phyloP scores from a whole-genome alignment of 2,888 invertebrate genomes.

The Heliconius ethilla region DNA sequence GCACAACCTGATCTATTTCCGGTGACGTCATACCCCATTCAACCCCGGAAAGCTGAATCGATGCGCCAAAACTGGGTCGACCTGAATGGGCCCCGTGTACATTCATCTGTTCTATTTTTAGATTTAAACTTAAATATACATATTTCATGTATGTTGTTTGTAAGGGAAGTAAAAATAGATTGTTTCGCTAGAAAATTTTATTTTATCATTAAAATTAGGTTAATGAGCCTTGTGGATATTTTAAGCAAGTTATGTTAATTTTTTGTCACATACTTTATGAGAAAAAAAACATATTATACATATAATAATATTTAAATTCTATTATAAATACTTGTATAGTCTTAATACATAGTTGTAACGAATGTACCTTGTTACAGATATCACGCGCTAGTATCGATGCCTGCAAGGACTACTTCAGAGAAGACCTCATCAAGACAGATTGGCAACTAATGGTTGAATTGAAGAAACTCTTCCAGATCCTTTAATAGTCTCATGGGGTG shows the following conservation, averaged over 20 bases:
- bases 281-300: no score
- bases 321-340: neutral
- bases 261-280: no score
- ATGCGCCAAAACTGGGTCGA: slow-evolving; percentile 74
- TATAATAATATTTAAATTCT: neutral
- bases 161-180: slow-evolving; percentile 32
- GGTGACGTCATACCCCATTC: slow-evolving; percentile 78
- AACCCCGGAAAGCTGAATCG: slow-evolving; percentile 75
- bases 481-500: slow-evolving; percentile 79
- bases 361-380: slow-evolving; percentile 85
- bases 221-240: neutral
- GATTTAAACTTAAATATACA: slow-evolving; percentile 44
- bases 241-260: neutral
- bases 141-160: slow-evolving; percentile 51
- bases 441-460: slow-evolving; percentile 99
- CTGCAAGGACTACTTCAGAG: slow-evolving; percentile 99
- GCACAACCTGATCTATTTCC: slow-evolving; percentile 74
- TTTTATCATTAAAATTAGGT: neutral
- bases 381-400: slow-evolving; percentile 99
- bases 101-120: slow-evolving; percentile 72
- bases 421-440: slow-evolving; percentile 97
- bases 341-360: neutral
- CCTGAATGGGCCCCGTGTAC: slow-evolving; percentile 73
- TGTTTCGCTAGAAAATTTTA: neutral
- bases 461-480: slow-evolving; percentile 97